Evolutionary conservation across 2,888 invertebrate genomes (phyloP).

Genomic region (Caenorhabditis japonica): DNA sequence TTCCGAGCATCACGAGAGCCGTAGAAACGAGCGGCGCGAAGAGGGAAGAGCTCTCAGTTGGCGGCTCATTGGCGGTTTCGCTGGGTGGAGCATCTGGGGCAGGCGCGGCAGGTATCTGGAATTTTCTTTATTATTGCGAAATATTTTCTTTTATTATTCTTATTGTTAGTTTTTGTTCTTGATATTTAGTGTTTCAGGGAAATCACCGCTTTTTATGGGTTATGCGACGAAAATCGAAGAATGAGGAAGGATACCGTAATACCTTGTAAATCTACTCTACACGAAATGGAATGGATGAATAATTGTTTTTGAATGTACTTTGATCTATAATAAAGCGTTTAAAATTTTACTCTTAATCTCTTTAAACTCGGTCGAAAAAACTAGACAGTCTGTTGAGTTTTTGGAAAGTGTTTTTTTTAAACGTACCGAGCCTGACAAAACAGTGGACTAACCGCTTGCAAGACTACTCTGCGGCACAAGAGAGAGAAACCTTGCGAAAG

Average conservation of each 20-base stretch:
- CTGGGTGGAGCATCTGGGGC: slow-evolving; percentile 2
- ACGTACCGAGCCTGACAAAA: too few species aligned
- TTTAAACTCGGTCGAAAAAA: too few species aligned
- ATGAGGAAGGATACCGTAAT: neutral
- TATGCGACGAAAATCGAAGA: neutral
- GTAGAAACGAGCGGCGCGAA: slow-evolving; percentile 14
- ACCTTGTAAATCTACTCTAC: neutral
- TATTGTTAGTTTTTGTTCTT: neutral
- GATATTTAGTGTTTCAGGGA: neutral
- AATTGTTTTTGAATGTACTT: too few species aligned
- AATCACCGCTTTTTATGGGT: neutral
- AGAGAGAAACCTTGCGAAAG: too few species aligned
- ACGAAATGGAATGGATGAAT: too few species aligned
- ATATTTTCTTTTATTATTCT: neutral
- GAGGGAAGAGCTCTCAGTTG: slow-evolving; percentile 21
- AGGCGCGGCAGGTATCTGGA: neutral
- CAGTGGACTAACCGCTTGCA: too few species aligned
- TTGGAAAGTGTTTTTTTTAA: too few species aligned
- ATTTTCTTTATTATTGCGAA: neutral
- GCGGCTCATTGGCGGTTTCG: slow-evolving; percentile 26
- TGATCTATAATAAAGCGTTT: too few species aligned
- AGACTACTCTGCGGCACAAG: too few species aligned
- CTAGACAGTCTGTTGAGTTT: too few species aligned
- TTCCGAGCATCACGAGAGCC: slow-evolving; percentile 1
- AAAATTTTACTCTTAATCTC: too few species aligned